Conservation (phyloP, 2,113 vertebrate species). For the Pomatostomus ruficeps region DNA sequence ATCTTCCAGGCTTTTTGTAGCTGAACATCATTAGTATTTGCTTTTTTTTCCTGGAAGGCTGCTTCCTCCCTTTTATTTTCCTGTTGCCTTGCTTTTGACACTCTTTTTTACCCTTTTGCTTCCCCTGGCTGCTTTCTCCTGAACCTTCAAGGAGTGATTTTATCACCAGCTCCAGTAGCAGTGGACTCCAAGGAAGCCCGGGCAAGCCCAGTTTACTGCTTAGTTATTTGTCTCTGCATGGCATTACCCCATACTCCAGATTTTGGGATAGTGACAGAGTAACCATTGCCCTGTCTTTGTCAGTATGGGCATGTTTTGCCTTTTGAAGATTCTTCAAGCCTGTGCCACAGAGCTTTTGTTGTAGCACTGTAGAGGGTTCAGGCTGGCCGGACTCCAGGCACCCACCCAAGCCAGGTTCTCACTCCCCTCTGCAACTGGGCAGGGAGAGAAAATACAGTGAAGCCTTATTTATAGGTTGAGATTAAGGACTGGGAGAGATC, state of each 20-base stretch:
- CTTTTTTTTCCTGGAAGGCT: background rate
- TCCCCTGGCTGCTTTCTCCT: background rate
- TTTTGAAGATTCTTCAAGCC: background rate
- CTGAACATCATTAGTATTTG: background rate
- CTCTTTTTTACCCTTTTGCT: background rate
- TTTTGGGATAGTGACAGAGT: background rate
- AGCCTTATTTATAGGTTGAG: background rate
- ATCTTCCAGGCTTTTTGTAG: background rate
- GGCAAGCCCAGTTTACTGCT: background rate
- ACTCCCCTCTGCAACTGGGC: background rate
- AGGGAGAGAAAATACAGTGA: background rate
- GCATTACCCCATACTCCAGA: fast-evolving
- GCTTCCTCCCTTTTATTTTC: background rate
- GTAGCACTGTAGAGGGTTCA: background rate
- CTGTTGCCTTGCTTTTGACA: background rate
- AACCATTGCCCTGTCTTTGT: background rate
- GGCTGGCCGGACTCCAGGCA: fast-evolving
- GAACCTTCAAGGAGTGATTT: background rate
- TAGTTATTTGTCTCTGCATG: background rate
- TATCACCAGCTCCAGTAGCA: background rate
- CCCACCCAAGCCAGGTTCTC: background rate
- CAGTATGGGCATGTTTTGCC: background rate
- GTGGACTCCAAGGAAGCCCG: background rate
- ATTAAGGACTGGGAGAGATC: background rate
- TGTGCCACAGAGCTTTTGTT: background rate